Evolutionary conservation across 2,888 invertebrate species (phyloP), one percentile per base, ranked within the genome.

Genomic region (Caenorhabditis auriculariae): DNA sequence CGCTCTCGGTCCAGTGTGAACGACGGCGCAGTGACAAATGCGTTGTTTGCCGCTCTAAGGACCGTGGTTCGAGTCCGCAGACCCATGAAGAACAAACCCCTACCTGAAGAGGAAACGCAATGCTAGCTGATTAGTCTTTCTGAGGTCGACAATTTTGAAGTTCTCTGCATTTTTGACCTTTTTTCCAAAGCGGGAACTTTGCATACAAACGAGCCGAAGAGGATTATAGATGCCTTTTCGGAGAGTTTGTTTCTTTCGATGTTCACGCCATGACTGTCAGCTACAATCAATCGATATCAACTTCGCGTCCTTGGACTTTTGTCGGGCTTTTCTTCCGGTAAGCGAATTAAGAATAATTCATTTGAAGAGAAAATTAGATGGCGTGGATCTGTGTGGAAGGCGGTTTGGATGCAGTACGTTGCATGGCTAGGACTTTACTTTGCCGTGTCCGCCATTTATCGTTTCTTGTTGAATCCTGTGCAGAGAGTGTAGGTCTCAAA

Each of bases 361-460:
- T 49, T 43, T 21, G 15, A 32, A 21, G 43, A 4, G n/a, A 4
- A 4, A 4, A 44, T 47, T 32, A 69, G 70, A 65, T 74, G 74
- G 74, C 53, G 66, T 23, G 77, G 77, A 0, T 73, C 73, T 0
- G 69, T 77, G 6, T 77, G 77, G 77, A 74, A 74, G 42, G 74
- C 71, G 9, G 67, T 77, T 19, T 70, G 74, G 68, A 58, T 69
- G 38, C 75, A 78, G 51, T 70, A 75, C 42, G 32, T 66, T 26
- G 65, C 69, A 5, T 78, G 76, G 76, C 44, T 72, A 6, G 54
- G 60, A 7, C 52, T 72, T 3, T 78, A 56, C 44, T 63, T 66
- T 27, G 38, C 63, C n/a, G 49, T 72, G 6, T 72, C 72, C 17
- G 23, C 54, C 1, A 45, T 75, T 27, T 75, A 72, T 53, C 64